Base-by-base conservation (phyloP, 2,113 vertebrate genomes). In the Diglossa brunneiventris region DNA sequence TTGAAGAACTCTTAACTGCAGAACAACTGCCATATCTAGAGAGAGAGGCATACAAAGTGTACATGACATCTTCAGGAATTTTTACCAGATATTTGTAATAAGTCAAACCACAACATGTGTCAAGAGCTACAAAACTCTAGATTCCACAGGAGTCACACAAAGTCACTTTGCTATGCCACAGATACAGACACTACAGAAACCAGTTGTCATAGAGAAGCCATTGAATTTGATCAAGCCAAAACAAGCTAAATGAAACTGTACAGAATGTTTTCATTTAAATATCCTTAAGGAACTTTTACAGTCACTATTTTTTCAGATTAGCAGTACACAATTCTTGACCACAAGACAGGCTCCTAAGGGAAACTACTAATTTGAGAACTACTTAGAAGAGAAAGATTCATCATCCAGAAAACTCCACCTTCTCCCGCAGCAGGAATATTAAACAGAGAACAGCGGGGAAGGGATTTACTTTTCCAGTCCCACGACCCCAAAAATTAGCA, bases 1-100 rank as follows among this genome's bases (percentile, higher is more conserved):
- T 85, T 99, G 99, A 78, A 99, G 98, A 94, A 99, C 98, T 35
- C 98, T 98, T 75, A 99, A 98, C 96, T 99, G 99, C 69, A 99
- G 97, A 49, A 98, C 98, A 92, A 98, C 96, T 31, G 99, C 99
- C 98, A 99, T 99, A 96, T 98, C 99, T 99, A 90, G n/a, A 94
- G 79, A 90, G 37, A 94, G 79, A 59, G 41, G 74, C 27, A 56
- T 46, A 79, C 10, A 88, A 46, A 61, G 23, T 23, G n/a, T 21
- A 63, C 9, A 1, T 2, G 19, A 63, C 11, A 2, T 17, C 35
- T 52, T 50, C 33, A 52, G 15, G 22, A 84, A 11, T 49, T 72
- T 84, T 79, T 53, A 58, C 31, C 4, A 58, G 42, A 35, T 31
- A 11, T 44, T 83, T 61, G 23, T 39, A 83, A 33, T 11, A 61